Base-by-base conservation (phyloP, 2,797 vertebrate species). In the Anguilla obscura region DNA sequence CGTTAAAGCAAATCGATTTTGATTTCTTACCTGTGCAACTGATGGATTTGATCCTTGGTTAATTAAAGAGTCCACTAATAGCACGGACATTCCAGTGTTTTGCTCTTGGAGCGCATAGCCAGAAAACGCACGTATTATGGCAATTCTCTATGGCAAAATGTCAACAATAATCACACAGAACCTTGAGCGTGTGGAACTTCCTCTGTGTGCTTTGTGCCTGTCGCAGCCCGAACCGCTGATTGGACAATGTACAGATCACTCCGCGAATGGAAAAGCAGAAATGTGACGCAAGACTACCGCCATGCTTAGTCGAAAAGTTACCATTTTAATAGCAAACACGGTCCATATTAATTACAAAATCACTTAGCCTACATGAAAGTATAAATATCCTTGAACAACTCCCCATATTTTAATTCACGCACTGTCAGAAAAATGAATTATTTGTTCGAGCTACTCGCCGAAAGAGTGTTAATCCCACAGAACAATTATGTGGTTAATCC, bases 11-110 rank as follows among this genome's bases (percentile, higher is more conserved):
- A 56, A 85, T 88, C 54, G 86, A 85, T 66, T 66, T 66, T 90
- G 89, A 90, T 92, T 24, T 90, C 94, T 95, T 95, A 96, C 95
- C 95, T 94, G 90, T 85, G 89, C 86, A 88, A 88, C 85, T 85
- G 90, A 89, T 86, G 24, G 90, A 79, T 87, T 88, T 86, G 88
- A 89, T 86, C 82, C 89, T 88, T 92, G 85, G 84, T 91, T 90
- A 91, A 7, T 7, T 76, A 74, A 87, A 71, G 91, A 30, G 89
- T 56, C 74, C 30, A 86, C 85, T 89, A 90, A 33, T 89, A 45
- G 60, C 9, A 79, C 30, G 74, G 88, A 90, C 95, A 95, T 94
- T 85, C 48, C 91, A 89, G 60, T 90, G 80, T 84, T 89, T 86
- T 48, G 7, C 45, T 80, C 18, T 14, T 60, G 27, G 45, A 83